Base-by-base conservation (phyloP, 2,113 vertebrate genomes). In the Ceyx melanurus region DNA sequence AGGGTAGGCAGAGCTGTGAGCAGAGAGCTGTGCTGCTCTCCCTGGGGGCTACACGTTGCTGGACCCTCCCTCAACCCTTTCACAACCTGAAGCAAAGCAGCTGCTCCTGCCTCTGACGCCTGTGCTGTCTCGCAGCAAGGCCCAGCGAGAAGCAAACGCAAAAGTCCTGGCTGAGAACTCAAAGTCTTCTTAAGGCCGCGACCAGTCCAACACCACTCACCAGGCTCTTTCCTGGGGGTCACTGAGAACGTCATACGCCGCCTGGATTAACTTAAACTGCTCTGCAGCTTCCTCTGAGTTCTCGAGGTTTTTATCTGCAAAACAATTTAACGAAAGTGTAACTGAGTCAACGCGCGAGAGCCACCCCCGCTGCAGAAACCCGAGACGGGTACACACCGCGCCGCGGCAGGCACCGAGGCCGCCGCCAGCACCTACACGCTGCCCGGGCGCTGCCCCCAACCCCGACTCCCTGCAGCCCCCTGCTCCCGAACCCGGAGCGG, bases 201-300 rank as follows among this genome's bases (percentile, higher is more conserved):
- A 8, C 4, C 29, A 13, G 40, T 10, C 0, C 7, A 18, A 17
- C 3, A 6, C 54, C 15, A 89, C 97, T 87, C 80, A 99, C 99
- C 99, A 99, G 9, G 99, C 99, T 97, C 99, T 97, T 75, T 99
- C 99, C 96, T 99, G 99, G 16, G 98, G 98, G 95, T 99, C 99
- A 88, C 99, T 98, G 54, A 99, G 97, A 10, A 99, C 99, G 15
- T 99, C 99, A 16, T 99, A 99, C 0, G 99, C 99, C 10, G 99
- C 99, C 95, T 99, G 99, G 79, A 99, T 99, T 90, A 99, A 90
- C 88, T 99, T 99, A 94, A 99, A 99, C 51, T 99, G 98, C 61
- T 99, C 99, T 0, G 99, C 98, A 1, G 99, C 99, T 64, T 99
- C 98, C 67, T 99, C 98, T 0, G 98, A 97, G 64, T 98, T 99